phyloP scores from a whole-genome alignment of 2,113 vertebrate species.

The Callithrix jacchus region DNA sequence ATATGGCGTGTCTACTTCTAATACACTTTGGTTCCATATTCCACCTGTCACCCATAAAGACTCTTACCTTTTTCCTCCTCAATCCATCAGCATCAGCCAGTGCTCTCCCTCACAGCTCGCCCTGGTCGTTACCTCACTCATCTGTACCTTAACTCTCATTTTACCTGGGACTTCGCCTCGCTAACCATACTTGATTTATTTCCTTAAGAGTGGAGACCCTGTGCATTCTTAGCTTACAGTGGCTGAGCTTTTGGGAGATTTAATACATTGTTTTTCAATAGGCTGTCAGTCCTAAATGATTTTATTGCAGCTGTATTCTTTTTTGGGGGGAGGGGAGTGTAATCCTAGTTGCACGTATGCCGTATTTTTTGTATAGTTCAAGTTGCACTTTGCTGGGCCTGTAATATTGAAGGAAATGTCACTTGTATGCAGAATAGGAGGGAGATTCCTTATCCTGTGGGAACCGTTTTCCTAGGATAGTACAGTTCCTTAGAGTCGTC shows the following conservation, averaged over 20 bases:
- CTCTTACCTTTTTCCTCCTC: no score
- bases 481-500: not conserved
- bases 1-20: not conserved
- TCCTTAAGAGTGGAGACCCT: not conserved
- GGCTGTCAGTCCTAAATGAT: not conserved
- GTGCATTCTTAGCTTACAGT: not conserved
- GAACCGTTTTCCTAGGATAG: conserved; percentile 42
- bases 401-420: not conserved
- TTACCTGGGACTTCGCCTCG: not conserved
- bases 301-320: not conserved
- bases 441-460: not conserved
- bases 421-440: not conserved
- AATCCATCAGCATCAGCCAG: no score
- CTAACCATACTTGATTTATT: not conserved
- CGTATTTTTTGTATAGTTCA: not conserved
- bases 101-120: not conserved
- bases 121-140: not conserved
- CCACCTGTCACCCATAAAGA: not conserved
- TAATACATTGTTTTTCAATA: not conserved
- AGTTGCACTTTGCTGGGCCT: not conserved
- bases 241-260: not conserved
- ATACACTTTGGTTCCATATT: not conserved
- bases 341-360: not conserved
- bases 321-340: not conserved
- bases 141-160: not conserved